These are phyloP conservation scores for Procavia capensis DNA, from an alignment of 2,113 vertebrate genomes.

Conservation along the genomic window DNA sequence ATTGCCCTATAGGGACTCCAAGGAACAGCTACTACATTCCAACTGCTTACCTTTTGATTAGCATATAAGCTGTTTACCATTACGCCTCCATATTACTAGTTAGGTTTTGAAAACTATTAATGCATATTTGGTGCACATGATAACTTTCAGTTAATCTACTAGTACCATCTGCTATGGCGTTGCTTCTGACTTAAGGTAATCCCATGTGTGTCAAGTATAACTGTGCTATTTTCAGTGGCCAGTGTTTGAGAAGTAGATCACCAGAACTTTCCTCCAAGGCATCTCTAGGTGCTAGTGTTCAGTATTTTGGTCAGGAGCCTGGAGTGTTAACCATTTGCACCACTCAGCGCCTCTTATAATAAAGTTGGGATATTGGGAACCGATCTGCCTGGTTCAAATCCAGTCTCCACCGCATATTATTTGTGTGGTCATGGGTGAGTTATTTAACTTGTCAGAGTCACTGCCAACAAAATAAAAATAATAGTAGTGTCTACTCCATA, in stretches of 20 bases:
- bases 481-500: background rate
- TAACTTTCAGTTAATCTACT: background rate
- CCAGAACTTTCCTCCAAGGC: background rate
- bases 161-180: background rate
- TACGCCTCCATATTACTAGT: background rate
- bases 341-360: background rate
- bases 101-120: background rate
- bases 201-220: background rate
- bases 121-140: background rate
- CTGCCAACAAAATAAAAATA: constrained; percentile 20
- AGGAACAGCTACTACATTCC: too few species aligned
- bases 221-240: background rate
- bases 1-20: too few species aligned
- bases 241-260: background rate
- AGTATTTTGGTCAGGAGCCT: background rate
- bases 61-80: too few species aligned
- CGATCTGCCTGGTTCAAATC: background rate
- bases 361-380: background rate
- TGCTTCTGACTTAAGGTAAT: background rate
- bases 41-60: too few species aligned
- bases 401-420: background rate
- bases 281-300: background rate
- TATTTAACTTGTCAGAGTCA: background rate
- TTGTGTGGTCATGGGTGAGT: constrained; percentile 1
- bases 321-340: background rate